A percentile compares a stretch with the other conserved stretches of the same genome.
Conservation (phyloP, 2,797 vertebrate genomes). For the Macropodus opercularis region DNA sequence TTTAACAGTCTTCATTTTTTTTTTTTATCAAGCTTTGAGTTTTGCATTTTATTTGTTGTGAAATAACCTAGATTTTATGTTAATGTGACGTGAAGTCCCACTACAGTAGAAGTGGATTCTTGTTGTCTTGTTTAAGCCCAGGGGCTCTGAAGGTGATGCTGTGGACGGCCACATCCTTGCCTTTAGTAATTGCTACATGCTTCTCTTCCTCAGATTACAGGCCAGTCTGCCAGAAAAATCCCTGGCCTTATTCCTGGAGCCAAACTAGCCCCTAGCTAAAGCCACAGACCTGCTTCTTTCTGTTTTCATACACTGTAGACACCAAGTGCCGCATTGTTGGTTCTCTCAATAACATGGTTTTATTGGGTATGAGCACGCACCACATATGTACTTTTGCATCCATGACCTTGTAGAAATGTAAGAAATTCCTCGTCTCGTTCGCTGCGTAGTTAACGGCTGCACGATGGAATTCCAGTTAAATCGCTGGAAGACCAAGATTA, state of each 20-base stretch:
- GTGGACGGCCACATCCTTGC: constrained; percentile 79
- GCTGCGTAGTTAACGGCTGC: constrained; percentile 60
- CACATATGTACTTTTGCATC: constrained; percentile 61
- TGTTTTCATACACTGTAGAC: constrained; percentile 77
- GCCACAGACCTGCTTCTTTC: constrained; percentile 77
- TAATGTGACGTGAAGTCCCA: constrained; percentile 28
- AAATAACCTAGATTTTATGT: no score
- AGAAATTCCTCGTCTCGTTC: constrained; percentile 63
- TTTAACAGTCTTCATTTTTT: not conserved
- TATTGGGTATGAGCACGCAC: constrained; percentile 54
- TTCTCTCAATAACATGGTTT: constrained; percentile 68
- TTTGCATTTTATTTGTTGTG: no score
- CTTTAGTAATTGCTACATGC: constrained; percentile 83
- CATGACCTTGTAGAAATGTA: constrained; percentile 66
- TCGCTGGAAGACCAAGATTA: constrained; percentile 53
- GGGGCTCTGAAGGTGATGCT: constrained; percentile 62
- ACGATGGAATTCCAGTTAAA: constrained; percentile 68
- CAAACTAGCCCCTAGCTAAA: constrained; percentile 79
- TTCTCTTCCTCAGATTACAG: constrained; percentile 81
- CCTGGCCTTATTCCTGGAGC: constrained; percentile 80
- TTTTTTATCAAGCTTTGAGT: no score
- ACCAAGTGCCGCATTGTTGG: constrained; percentile 69
- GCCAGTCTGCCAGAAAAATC: constrained; percentile 76
- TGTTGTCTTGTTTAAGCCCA: constrained; percentile 51
- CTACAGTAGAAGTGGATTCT: constrained; percentile 43